Evolutionary conservation across 2,113 vertebrate species (phyloP).

Genomic region (Oryzias woworae): DNA sequence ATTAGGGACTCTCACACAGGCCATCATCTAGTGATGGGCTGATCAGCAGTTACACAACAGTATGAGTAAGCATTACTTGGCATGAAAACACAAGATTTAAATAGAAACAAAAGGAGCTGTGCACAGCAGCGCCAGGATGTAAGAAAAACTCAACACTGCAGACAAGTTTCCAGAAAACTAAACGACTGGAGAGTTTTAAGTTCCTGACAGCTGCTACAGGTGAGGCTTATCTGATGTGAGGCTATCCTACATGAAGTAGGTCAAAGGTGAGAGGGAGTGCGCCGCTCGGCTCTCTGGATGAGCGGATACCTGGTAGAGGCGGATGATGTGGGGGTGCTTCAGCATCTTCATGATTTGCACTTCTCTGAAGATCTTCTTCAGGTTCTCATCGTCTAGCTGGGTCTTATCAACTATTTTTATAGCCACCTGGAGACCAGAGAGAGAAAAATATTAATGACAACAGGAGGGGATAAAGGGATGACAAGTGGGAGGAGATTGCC

Average conservation of each 20-base stretch:
- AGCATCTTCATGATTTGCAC: slow-evolving; percentile 99
- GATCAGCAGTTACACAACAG: slow-evolving; percentile 45
- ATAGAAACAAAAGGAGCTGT: slow-evolving; percentile 20
- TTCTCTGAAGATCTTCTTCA: slow-evolving; percentile 99
- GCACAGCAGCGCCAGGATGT: not conserved
- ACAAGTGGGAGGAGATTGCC: not conserved
- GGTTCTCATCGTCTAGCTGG: slow-evolving; percentile 97
- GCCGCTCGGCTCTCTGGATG: slow-evolving; percentile 29
- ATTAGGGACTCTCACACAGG: slow-evolving; percentile 52
- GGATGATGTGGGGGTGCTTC: slow-evolving; percentile 97
- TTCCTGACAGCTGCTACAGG: not conserved
- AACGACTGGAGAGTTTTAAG: not conserved
- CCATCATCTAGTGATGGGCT: slow-evolving; percentile 23
- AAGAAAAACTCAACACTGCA: no score
- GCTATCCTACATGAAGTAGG: slow-evolving; percentile 1
- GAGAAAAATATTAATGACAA: slow-evolving; percentile 18
- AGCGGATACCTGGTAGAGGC: slow-evolving; percentile 90
- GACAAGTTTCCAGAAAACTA: not conserved
- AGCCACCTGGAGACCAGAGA: slow-evolving; percentile 83
- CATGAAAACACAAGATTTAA: slow-evolving; percentile 24
- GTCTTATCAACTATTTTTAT: slow-evolving; percentile 99
- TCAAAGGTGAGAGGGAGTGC: slow-evolving; percentile 12
- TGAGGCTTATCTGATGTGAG: slow-evolving; percentile 3
- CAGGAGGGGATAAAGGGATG: not conserved
- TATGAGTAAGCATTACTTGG: slow-evolving; percentile 42